phyloP scores from a whole-genome alignment of 2,113 vertebrate genomes.

The Uria aalge region DNA sequence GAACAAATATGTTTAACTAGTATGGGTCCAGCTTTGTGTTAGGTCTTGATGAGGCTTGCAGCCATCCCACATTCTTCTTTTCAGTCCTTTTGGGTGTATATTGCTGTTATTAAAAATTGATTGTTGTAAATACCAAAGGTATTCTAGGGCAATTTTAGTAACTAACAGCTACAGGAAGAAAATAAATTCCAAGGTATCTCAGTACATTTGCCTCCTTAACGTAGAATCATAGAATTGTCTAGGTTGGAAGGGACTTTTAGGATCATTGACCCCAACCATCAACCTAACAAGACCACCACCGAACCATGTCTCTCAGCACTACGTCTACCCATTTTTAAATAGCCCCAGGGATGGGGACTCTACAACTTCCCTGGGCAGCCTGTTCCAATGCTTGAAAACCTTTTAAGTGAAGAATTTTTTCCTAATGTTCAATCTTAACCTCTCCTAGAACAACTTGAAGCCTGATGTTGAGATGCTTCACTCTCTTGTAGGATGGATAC shows the following conservation, averaged over 20 bases:
- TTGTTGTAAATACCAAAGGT: not conserved
- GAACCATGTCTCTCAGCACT: not conserved
- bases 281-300: not conserved
- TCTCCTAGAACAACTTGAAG: not conserved
- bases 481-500: not conserved
- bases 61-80: not conserved
- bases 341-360: not conserved
- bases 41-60: conserved; percentile 30
- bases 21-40: not conserved
- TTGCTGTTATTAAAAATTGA: conserved; percentile 9
- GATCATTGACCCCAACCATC: not conserved
- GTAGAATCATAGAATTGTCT: not conserved
- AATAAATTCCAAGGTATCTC: not conserved
- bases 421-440: not conserved
- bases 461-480: not conserved
- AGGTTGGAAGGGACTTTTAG: not conserved
- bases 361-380: not conserved
- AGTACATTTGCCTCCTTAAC: not conserved
- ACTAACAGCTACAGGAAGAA: not conserved
- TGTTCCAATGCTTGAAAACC: not conserved
- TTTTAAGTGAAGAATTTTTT: not conserved
- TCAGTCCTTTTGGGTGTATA: not conserved
- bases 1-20: not conserved
- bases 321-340: not conserved
- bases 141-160: not conserved